Conservation (phyloP, 2,113 vertebrate species). For the Eublepharis macularius region DNA sequence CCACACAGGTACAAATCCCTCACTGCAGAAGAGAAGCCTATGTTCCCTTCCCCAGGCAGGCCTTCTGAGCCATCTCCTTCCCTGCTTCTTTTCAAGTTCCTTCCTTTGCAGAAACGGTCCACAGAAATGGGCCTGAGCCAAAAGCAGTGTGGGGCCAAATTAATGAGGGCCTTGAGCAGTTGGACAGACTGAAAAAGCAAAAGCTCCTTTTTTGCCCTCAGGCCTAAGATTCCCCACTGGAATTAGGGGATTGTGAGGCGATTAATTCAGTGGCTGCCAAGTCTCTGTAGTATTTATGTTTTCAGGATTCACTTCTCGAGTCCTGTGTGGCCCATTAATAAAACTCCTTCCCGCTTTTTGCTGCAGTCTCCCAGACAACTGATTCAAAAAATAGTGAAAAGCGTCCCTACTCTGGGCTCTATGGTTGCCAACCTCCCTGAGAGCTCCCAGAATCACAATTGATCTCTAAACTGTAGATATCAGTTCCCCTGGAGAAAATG, state of each 20-base stretch:
- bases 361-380: neutral
- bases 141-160: slow-evolving; percentile 13
- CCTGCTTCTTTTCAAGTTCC: neutral
- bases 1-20: neutral
- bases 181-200: neutral
- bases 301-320: neutral
- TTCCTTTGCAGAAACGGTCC: neutral
- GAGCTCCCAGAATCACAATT: no score
- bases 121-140: slow-evolving; percentile 5
- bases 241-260: neutral
- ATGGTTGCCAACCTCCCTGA: no score
- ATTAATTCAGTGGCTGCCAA: neutral
- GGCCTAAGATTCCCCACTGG: neutral
- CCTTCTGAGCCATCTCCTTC: neutral
- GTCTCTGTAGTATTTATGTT: neutral
- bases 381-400: neutral
- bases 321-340: neutral
- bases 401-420: no score
- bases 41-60: neutral
- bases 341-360: neutral
- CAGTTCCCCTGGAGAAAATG: no score
- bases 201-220: neutral
- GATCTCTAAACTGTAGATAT: no score
- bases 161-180: slow-evolving; percentile 2
- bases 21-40: neutral